These are phyloP conservation scores for Mallotus villosus DNA, from an alignment of 2,797 vertebrate species.

Conservation along the genomic window DNA sequence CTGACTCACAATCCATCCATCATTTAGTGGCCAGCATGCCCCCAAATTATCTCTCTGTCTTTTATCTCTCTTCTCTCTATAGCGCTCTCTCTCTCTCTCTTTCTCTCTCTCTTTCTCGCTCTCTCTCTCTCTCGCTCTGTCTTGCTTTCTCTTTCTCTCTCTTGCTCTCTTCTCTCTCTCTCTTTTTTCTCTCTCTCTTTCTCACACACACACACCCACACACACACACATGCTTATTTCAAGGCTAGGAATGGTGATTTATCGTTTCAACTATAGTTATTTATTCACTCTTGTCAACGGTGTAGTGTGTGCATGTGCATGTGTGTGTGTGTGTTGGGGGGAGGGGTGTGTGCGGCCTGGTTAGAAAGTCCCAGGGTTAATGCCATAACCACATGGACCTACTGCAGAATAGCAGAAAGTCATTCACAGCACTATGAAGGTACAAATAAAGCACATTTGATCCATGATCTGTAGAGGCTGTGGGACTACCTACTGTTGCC, in stretches of 20 bases:
- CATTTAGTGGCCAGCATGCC: slow-evolving; percentile 23
- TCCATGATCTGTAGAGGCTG: too few relatives aligned
- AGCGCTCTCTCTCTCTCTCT: background rate
- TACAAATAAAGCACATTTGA: too few relatives aligned
- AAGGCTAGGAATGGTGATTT: slow-evolving; percentile 5
- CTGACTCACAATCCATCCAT: slow-evolving; percentile 39
- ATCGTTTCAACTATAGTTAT: slow-evolving; percentile 32
- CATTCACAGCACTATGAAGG: too few relatives aligned
- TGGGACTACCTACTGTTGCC: too few relatives aligned
- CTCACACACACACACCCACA: background rate
- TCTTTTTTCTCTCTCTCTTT: background rate
- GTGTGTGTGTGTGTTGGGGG: background rate
- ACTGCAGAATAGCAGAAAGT: too few relatives aligned
- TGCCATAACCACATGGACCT: slow-evolving; percentile 29
- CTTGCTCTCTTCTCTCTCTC: background rate
- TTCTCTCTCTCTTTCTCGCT: background rate
- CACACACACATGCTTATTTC: background rate
- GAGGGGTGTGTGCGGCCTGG: slow-evolving; percentile 19
- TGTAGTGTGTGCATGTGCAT: background rate
- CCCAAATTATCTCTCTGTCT: background rate
- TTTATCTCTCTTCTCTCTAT: background rate
- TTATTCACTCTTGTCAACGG: slow-evolving; percentile 34
- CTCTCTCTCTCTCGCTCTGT: background rate
- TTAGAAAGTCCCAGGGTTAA: slow-evolving; percentile 39
- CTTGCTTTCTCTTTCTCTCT: background rate